Conservation (phyloP, 2,113 vertebrate species). For the Clinocottus analis region DNA sequence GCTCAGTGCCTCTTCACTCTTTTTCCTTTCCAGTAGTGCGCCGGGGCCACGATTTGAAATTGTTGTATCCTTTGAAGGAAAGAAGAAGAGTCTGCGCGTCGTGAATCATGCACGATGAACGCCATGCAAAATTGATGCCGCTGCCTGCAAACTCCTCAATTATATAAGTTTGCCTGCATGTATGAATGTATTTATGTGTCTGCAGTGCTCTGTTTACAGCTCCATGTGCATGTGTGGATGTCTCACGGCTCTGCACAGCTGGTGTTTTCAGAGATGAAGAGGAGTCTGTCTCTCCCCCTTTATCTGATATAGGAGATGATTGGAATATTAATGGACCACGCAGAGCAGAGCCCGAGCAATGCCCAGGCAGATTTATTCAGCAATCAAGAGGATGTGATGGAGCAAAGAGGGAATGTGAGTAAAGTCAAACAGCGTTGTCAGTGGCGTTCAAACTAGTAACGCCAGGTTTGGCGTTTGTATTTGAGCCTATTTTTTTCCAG, state of each 20-base stretch:
- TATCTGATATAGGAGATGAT: slow-evolving; percentile 73
- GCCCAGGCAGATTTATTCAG: slow-evolving; percentile 67
- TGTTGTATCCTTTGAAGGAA: slow-evolving; percentile 29
- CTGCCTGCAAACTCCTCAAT: slow-evolving; percentile 69
- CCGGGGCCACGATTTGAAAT: slow-evolving; percentile 39
- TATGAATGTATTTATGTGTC: slow-evolving; percentile 65
- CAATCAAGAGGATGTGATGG: slow-evolving; percentile 49
- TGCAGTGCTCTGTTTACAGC: slow-evolving; percentile 72
- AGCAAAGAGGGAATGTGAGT: slow-evolving; percentile 45
- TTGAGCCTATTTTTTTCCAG: slow-evolving; percentile 13
- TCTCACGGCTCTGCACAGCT: slow-evolving; percentile 76
- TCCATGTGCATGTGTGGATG: slow-evolving; percentile 58
- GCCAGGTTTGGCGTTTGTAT: slow-evolving; percentile 32
- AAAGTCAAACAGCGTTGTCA: slow-evolving; percentile 47
- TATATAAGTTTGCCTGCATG: slow-evolving; percentile 73
- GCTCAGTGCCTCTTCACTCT: slow-evolving; percentile 44
- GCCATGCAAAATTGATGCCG: slow-evolving; percentile 71
- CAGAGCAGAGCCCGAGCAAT: slow-evolving; percentile 51
- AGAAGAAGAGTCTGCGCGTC: slow-evolving; percentile 43
- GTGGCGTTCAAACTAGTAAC: slow-evolving; percentile 34
- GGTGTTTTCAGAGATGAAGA: slow-evolving; percentile 79
- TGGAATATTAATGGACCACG: slow-evolving; percentile 77
- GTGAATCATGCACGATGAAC: slow-evolving; percentile 73
- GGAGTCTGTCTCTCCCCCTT: slow-evolving; percentile 73
- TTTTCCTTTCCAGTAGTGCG: slow-evolving; percentile 25